Conservation (phyloP, 2,797 vertebrate genomes). For the Chiloscyllium punctatum region DNA sequence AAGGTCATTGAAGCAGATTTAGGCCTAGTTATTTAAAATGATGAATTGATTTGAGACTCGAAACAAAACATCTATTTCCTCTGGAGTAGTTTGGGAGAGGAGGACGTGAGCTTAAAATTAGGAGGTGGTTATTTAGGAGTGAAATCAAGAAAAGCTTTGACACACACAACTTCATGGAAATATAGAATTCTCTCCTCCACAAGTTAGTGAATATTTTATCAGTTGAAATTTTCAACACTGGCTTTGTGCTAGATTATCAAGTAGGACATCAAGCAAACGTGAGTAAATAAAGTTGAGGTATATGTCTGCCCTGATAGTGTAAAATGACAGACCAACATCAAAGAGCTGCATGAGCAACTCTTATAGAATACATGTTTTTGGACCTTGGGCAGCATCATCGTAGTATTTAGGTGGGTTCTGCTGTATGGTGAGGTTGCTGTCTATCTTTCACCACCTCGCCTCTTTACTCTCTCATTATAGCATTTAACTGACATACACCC, state of each 20-base stretch:
- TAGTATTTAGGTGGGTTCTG: neutral
- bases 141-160: neutral
- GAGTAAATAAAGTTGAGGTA: neutral
- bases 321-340: neutral
- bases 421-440: neutral
- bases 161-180: neutral
- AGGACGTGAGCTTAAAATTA: neutral
- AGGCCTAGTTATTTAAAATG: neutral
- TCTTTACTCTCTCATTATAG: neutral
- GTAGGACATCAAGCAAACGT: neutral
- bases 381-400: neutral
- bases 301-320: neutral
- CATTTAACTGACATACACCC: neutral
- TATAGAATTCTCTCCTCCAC: neutral
- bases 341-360: neutral
- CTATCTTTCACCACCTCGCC: neutral
- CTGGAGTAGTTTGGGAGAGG: neutral
- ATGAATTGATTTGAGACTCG: neutral
- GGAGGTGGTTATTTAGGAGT: neutral
- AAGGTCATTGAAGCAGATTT: too few relatives aligned
- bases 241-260: neutral
- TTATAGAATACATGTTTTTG: neutral
- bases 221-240: neutral
- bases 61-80: neutral
- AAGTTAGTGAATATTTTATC: neutral